Evolutionary conservation across 1,140 invertebrate species (phyloP).

Genomic region (Amphibalanus amphitrite): DNA sequence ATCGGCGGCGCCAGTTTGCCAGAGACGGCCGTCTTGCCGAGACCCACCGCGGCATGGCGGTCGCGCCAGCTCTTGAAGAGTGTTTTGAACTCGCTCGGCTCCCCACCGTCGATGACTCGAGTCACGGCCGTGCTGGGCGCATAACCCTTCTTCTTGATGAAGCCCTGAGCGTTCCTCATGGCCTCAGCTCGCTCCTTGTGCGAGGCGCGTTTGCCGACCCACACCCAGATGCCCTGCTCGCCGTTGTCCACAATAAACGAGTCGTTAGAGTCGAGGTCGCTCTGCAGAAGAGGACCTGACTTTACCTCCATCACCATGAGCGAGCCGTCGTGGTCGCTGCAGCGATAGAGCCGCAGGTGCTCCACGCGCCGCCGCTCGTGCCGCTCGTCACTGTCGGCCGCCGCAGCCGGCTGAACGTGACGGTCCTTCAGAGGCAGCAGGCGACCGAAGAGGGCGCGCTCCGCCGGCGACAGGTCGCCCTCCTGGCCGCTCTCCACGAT

Average conservation of each 20-base stretch:
- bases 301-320: slow-evolving; percentile 58
- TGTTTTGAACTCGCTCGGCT: slow-evolving; percentile 69
- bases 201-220: slow-evolving; percentile 60
- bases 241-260: slow-evolving; percentile 76
- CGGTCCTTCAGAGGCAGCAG: slow-evolving; percentile 43
- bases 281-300: slow-evolving; percentile 55
- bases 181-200: slow-evolving; percentile 52
- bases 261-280: slow-evolving; percentile 59
- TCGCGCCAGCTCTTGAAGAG: slow-evolving; percentile 60
- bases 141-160: slow-evolving; percentile 74
- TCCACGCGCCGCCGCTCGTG: slow-evolving; percentile 11
- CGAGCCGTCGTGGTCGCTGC: slow-evolving; percentile 56
- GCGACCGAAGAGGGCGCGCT: slow-evolving; percentile 45
- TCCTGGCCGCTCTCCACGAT: slow-evolving; percentile 76
- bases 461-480: slow-evolving; percentile 41
- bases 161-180: slow-evolving; percentile 68
- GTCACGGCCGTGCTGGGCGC: slow-evolving; percentile 52
- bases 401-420: slow-evolving; percentile 18
- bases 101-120: slow-evolving; percentile 56
- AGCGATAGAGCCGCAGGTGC: slow-evolving; percentile 45
- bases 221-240: slow-evolving; percentile 68
- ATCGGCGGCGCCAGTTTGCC: slow-evolving; percentile 33
- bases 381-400: slow-evolving; percentile 23
- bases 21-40: slow-evolving; percentile 24
- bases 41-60: slow-evolving; percentile 23